Evolutionary conservation across 2,888 invertebrate genomes (phyloP).

Genomic region (Leptinotarsa tumamoca): DNA sequence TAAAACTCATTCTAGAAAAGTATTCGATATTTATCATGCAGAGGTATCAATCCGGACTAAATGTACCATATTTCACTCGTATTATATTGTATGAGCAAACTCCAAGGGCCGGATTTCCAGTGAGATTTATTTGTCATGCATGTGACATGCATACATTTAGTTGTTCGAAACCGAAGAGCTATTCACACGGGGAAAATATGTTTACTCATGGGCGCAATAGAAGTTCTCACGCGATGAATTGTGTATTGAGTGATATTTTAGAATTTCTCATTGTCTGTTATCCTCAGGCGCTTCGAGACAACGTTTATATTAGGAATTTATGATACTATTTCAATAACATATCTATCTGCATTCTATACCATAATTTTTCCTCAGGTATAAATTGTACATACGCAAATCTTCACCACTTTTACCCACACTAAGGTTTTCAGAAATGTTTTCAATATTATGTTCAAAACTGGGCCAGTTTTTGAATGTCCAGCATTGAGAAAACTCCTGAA

Average conservation of each 20-base stretch:
- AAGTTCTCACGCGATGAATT: background rate
- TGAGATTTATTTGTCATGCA: conserved; percentile 23
- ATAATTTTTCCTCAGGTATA: too few species aligned
- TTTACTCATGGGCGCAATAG: background rate
- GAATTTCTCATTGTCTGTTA: too few species aligned
- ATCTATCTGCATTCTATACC: too few species aligned
- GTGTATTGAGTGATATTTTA: background rate
- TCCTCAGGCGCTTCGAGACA: too few species aligned
- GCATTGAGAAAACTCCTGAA: too few species aligned
- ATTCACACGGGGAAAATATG: background rate
- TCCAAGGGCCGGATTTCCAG: conserved; percentile 15
- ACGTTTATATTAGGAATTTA: too few species aligned
- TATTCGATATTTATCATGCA: background rate
- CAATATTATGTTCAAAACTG: too few species aligned
- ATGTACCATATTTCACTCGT: conserved; percentile 4
- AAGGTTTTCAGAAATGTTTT: too few species aligned
- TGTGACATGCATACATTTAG: conserved; percentile 23
- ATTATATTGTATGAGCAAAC: conserved; percentile 5
- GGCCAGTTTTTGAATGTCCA: too few species aligned
- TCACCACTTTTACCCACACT: too few species aligned
- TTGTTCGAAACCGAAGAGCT: conserved; percentile 19
- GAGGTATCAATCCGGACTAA: background rate
- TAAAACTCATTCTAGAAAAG: background rate
- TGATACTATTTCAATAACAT: too few species aligned
- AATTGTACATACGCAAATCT: too few species aligned